A percentile compares a stretch with the other conserved stretches of the same genome.
Evolutionary conservation across 2,113 vertebrate genomes (phyloP).

Genomic region (Microcebus tavaratra): DNA sequence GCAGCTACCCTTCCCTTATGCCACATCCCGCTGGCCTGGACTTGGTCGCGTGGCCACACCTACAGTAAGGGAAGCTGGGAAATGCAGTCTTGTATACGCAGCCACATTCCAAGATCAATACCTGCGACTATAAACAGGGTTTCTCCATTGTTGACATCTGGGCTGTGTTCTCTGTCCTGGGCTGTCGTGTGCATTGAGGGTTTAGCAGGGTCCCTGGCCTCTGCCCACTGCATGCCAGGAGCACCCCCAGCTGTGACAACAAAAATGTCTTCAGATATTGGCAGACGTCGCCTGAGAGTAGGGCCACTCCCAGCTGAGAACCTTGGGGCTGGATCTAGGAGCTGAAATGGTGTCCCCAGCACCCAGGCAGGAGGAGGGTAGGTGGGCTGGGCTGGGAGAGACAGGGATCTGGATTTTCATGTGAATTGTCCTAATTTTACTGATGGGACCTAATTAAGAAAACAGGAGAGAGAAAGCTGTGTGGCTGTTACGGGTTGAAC

Average conservation of each 20-base stretch:
- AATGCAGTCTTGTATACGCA: neutral
- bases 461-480: neutral
- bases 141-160: rapidly evolving
- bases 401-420: neutral
- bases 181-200: neutral
- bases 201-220: neutral
- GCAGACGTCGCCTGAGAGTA: neutral
- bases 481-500: rapidly evolving
- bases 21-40: neutral
- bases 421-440: too few species aligned
- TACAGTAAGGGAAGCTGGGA: neutral
- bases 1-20: rapidly evolving
- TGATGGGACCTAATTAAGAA: rapidly evolving
- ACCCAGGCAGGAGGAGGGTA: neutral
- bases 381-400: too few species aligned
- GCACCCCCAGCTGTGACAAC: neutral
- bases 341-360: neutral
- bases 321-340: neutral
- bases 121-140: too few species aligned
- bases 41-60: neutral
- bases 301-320: neutral
- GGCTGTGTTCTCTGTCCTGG: neutral
- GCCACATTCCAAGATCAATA: neutral
- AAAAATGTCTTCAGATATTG: neutral
- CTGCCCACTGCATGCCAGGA: neutral